These are phyloP conservation scores for Baronia brevicornis DNA, from an alignment of 2,888 invertebrate species.

Conservation along the genomic window DNA sequence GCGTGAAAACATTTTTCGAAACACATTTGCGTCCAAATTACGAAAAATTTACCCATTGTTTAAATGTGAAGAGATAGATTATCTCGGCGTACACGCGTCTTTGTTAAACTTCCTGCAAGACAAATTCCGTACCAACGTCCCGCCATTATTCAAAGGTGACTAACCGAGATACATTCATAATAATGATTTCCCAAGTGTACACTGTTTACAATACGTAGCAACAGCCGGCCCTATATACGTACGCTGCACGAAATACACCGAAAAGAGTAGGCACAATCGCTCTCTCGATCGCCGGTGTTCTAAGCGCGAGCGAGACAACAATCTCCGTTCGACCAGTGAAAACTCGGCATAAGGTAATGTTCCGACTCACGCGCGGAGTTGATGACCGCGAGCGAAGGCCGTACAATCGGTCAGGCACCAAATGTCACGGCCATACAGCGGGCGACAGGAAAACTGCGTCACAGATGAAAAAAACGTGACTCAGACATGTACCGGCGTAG, in stretches of 20 bases:
- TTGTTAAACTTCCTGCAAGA: slow-evolving; percentile 8
- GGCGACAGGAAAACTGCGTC: slow-evolving; percentile 53
- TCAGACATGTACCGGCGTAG: slow-evolving; percentile 28
- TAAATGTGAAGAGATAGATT: slow-evolving; percentile 2
- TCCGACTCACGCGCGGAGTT: slow-evolving; percentile 57
- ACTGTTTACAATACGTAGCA: slow-evolving; percentile 6
- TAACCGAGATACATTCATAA: slow-evolving; percentile 14
- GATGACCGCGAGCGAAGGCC: slow-evolving; percentile 72
- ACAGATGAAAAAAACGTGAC: slow-evolving; percentile 65
- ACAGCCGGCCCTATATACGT: no score
- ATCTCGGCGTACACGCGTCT: no score
- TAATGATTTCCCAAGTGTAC: slow-evolving; percentile 8
- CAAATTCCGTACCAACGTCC: slow-evolving; percentile 6
- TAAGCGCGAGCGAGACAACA: slow-evolving; percentile 35
- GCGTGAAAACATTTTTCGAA: not conserved
- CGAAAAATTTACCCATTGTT: slow-evolving; percentile 6
- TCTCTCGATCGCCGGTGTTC: no score
- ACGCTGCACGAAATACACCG: no score
- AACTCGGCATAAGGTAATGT: slow-evolving; percentile 47
- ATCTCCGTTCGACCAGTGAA: slow-evolving; percentile 33
- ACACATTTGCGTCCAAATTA: no score
- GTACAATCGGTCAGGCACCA: slow-evolving; percentile 71
- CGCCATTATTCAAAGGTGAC: slow-evolving; percentile 14
- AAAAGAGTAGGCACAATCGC: no score
- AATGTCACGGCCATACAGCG: slow-evolving; percentile 70